Evolutionary conservation across 2,797 vertebrate species (phyloP), one percentile per base, ranked within the genome.

Genomic region (Poecilia wingei): DNA sequence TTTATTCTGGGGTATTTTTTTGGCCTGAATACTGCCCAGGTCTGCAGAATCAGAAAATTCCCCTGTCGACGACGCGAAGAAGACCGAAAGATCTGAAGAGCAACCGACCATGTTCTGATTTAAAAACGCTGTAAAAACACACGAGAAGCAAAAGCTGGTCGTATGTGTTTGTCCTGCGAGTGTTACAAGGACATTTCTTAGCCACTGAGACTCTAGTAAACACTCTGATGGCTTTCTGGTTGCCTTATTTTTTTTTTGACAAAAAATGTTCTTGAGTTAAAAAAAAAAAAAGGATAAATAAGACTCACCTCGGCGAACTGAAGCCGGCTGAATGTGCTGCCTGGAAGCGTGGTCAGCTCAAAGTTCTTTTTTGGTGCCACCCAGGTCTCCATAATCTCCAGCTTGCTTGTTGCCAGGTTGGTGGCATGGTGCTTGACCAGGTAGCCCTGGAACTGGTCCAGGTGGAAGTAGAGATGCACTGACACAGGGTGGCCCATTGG

Each of bases 371-470:
- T 98, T 39, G 97, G 97, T 88, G 97, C 97, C 85, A 99, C 96
- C 98, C 98, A 99, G 0, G 98, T 99, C 94, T 99, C 98, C 95
- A 99, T 91, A 16, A 97, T 99, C 91, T 99, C 98, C 41, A 99
- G 96, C 87, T 98, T 99, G 92, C 98, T 99, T 49, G 97, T 97
- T 33, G 97, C 98, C 94, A 99, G 94, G 71, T 99, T 99, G 81
- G 98, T 99, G 33, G 97, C 97, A 0, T 98, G 98, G 84, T 99
- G 97, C 84, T 94, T 96, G 87, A 99, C 92, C 72, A 99, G 95
- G 92, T 99, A 99, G 84, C 98, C 98, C 92, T 99, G 98, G 94
- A 99, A 99, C 87, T 96, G 97, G 92, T 99, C 98, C 1, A 97
- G 96, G 39, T 97, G 97, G 95, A 99, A 99, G 95, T 99, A 99